Conservation (phyloP, 2,113 vertebrate genomes). For the Harpagus bidentatus region DNA sequence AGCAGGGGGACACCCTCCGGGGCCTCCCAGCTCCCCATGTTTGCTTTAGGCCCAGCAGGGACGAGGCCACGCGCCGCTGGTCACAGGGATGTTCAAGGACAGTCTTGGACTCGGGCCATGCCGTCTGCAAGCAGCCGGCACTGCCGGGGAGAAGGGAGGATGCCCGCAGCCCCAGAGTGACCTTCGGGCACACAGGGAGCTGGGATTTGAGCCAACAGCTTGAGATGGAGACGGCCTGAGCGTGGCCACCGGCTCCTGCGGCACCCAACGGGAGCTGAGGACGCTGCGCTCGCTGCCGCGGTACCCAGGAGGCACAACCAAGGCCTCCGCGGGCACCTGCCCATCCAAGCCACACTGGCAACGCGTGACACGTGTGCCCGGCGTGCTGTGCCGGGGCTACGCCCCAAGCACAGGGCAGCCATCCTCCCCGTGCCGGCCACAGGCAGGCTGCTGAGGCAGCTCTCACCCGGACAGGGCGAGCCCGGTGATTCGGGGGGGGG, state of each 20-base stretch:
- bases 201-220: background rate
- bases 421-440: background rate
- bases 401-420: background rate
- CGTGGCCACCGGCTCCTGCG: background rate
- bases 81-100: background rate
- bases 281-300: fast-evolving
- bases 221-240: background rate
- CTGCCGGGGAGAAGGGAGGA: background rate
- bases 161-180: fast-evolving
- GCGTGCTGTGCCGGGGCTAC: background rate
- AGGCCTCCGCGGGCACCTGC: background rate
- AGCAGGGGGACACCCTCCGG: fast-evolving
- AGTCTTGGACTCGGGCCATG: background rate
- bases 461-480: background rate
- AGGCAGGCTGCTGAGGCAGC: background rate
- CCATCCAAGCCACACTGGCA: fast-evolving
- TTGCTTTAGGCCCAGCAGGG: background rate
- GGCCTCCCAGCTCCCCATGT: background rate
- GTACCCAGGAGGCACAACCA: background rate
- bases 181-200: fast-evolving
- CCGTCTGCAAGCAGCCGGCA: background rate
- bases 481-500: background rate
- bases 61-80: fast-evolving
- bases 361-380: background rate
- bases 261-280: background rate